phyloP scores from a whole-genome alignment of 1,140 invertebrate genomes.

The Neoseiulus cucumeris region DNA sequence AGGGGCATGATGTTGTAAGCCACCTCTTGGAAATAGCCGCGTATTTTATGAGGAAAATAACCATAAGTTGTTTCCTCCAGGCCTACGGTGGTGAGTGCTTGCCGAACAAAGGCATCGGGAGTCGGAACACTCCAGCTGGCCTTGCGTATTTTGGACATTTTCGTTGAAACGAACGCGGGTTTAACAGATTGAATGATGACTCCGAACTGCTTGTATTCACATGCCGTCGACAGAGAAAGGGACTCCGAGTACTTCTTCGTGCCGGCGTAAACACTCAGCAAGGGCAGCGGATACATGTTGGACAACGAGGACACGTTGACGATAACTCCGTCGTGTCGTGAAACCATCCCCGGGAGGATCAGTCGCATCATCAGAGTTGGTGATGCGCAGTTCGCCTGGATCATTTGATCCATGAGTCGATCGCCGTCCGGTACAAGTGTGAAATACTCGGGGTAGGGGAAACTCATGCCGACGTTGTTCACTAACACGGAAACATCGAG shows the following conservation, averaged over 20 bases:
- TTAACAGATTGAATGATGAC: slow-evolving; percentile 56
- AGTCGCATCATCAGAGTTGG: slow-evolving; percentile 49
- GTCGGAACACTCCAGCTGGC: slow-evolving; percentile 57
- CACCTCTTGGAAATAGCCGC: slow-evolving; percentile 19
- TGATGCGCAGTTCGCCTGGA: slow-evolving; percentile 16
- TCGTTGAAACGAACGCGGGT: slow-evolving; percentile 75
- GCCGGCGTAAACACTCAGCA: slow-evolving; percentile 67
- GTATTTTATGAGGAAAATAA: slow-evolving; percentile 35
- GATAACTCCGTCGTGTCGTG: slow-evolving; percentile 58
- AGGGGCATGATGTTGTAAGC: slow-evolving; percentile 23
- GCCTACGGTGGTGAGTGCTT: slow-evolving; percentile 52
- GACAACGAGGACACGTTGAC: slow-evolving; percentile 78
- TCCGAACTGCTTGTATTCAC: slow-evolving; percentile 53
- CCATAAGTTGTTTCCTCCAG: slow-evolving; percentile 49
- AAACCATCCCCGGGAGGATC: slow-evolving; percentile 68
- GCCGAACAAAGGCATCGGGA: slow-evolving; percentile 50
- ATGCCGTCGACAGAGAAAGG: slow-evolving; percentile 52
- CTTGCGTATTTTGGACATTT: slow-evolving; percentile 67
- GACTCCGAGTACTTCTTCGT: slow-evolving; percentile 74
- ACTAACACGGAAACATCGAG: slow-evolving; percentile 31
- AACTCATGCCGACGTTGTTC: slow-evolving; percentile 88
- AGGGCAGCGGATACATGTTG: slow-evolving; percentile 52
- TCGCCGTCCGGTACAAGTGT: slow-evolving; percentile 17
- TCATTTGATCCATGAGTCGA: slow-evolving; percentile 15
- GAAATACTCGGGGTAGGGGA: slow-evolving; percentile 44